Base-by-base conservation (phyloP, 2,888 invertebrate species). In the Drosophila mulleri region DNA sequence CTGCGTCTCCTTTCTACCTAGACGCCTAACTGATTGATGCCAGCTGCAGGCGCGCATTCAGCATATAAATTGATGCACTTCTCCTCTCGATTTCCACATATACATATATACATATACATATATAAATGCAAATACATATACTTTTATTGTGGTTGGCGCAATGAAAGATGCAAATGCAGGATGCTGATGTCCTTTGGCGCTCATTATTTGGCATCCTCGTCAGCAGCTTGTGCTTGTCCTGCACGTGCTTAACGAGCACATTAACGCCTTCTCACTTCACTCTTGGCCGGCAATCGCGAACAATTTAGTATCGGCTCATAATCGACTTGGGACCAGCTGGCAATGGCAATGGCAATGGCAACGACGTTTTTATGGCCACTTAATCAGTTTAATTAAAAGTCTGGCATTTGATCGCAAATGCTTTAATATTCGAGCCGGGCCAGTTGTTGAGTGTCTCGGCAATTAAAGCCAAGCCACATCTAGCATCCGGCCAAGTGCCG, bases 31-130 rank as follows among this genome's bases (percentile, higher is more conserved):
- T 68, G 82, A 83, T 83, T 83, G 88, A 69, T 68, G 76, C 54
- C 78, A 69, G 69, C 78, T 63, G 59, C 67, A 80, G 70, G 37
- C 54, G 57, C 66, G 74, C 89, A 89, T 79, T 85, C 82, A 73
- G 88, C 80, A 89, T 88, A 75, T 79, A 69, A 89, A 87, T 79
- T 84, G 82, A 74, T 84, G 74, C 85, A 81, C 73, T 72, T 87
- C 68, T 65, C 37, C 44, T 45, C n/a, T 39, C 20, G 52, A 32
- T 23, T 47, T 32, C 5, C 20, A 39, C 26, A 45, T 29, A 39
- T 29, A 39, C 26, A 42, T 35, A 45, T 16, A 39, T 32, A 45
- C 11, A 23, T 2, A 45, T 29, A 39, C 26, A 42, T 35, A 45
- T 16, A 39, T 39, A 45, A 44, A 39, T 45, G 26, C 26, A 26